Evolutionary conservation across 2,888 invertebrate genomes (phyloP).

Genomic region (Parasteatoda lunata): DNA sequence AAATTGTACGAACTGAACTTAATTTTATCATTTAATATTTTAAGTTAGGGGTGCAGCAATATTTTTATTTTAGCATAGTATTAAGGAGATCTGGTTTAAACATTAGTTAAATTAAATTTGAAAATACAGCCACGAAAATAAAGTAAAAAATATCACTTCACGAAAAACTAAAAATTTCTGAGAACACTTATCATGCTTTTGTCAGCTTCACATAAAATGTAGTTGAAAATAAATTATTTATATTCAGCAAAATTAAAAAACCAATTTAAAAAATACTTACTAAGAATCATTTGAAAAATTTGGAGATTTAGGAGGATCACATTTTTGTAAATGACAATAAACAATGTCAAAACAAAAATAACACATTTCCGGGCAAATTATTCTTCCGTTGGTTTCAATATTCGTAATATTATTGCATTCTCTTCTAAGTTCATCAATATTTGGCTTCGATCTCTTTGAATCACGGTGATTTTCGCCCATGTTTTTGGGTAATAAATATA

Average conservation of each 20-base stretch:
- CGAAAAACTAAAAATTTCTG: too few relatives aligned
- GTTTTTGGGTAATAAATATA: too few relatives aligned
- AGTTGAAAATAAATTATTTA: not conserved
- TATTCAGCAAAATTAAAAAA: not conserved
- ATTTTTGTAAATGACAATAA: conserved; percentile 92
- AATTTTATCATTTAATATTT: not conserved
- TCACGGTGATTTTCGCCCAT: not conserved
- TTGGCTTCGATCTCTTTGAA: not conserved
- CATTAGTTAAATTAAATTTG: too few relatives aligned
- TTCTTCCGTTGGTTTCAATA: conserved; percentile 72
- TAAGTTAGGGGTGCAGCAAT: too few relatives aligned
- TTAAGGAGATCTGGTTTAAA: too few relatives aligned
- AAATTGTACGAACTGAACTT: not conserved
- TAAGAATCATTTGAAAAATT: conserved; percentile 95
- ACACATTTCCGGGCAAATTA: conserved; percentile 96
- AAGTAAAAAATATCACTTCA: too few relatives aligned
- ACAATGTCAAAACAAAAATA: conserved; percentile 99
- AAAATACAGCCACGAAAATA: too few relatives aligned
- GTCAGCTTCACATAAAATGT: not conserved
- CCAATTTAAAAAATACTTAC: conserved; percentile 80
- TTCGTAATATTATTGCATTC: conserved; percentile 10
- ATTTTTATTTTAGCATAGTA: too few relatives aligned
- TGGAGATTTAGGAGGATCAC: conserved; percentile 92
- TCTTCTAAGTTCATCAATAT: not conserved
- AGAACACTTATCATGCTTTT: too few relatives aligned